phyloP scores from a whole-genome alignment of 2,113 vertebrate species.

The Speoplatyrhinus poulsoni region DNA sequence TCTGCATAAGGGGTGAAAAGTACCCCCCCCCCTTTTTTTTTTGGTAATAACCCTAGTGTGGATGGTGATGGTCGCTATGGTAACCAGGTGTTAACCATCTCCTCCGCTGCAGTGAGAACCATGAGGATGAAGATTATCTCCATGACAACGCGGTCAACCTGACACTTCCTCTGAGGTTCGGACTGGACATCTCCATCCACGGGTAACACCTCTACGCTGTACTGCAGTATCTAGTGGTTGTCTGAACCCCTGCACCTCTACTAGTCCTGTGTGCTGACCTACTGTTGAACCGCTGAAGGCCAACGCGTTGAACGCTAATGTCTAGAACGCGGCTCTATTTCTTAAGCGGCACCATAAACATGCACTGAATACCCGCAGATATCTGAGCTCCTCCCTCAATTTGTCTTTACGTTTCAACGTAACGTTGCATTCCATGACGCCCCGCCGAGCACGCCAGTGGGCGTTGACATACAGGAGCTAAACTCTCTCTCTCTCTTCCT shows the following conservation, averaged over 20 bases:
- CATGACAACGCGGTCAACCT: constrained; percentile 78
- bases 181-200: constrained; percentile 79
- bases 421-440: neutral
- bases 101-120: constrained; percentile 81
- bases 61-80: neutral
- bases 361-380: too few relatives aligned
- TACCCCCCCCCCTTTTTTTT: too few relatives aligned
- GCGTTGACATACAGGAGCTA: neutral
- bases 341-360: too few relatives aligned
- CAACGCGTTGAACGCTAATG: too few relatives aligned
- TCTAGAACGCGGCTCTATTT: too few relatives aligned
- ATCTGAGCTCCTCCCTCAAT: too few relatives aligned
- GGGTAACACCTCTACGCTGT: constrained; percentile 72
- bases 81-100: neutral
- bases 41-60: too few relatives aligned
- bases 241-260: neutral
- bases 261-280: too few relatives aligned
- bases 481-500: neutral
- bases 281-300: too few relatives aligned
- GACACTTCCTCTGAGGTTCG: constrained; percentile 83
- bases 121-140: constrained; percentile 68
- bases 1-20: too few relatives aligned
- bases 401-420: too few relatives aligned
- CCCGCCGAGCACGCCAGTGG: neutral
- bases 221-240: neutral